These are phyloP conservation scores for Eumeta japonica DNA, from an alignment of 1,140 invertebrate species.

Conservation along the genomic window DNA sequence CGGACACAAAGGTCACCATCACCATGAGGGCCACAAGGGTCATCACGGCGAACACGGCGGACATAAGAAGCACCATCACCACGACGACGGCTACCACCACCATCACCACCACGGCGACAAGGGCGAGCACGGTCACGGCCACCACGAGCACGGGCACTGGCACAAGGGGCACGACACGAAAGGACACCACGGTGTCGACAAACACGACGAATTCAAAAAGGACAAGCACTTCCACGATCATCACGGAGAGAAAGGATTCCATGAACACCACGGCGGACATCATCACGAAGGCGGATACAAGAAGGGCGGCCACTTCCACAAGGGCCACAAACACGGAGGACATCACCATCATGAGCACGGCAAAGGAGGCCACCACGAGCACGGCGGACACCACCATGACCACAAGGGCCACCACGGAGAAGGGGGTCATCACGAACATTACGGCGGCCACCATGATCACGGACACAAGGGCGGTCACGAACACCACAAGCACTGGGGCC, in stretches of 20 bases:
- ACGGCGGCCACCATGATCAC: conserved; percentile 61
- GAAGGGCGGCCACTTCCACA: conserved; percentile 66
- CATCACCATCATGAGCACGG: conserved; percentile 51
- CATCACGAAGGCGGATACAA: conserved; percentile 68
- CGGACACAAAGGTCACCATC: conserved; percentile 68
- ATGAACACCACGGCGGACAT: conserved; percentile 62
- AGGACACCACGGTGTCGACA: conserved; percentile 75
- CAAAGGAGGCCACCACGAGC: conserved; percentile 41
- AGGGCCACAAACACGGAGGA: conserved; percentile 65
- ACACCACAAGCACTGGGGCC: conserved; percentile 56
- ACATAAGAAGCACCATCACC: conserved; percentile 72
- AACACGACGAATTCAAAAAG: conserved; percentile 61
- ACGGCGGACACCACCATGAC: conserved; percentile 60
- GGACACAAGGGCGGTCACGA: conserved; percentile 62
- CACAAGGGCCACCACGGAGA: conserved; percentile 51
- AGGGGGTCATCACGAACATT: conserved; percentile 55
- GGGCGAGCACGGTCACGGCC: conserved; percentile 65
- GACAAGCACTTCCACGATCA: conserved; percentile 71
- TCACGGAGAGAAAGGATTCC: conserved; percentile 69
- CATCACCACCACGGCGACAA: conserved; percentile 71
- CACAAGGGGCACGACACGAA: conserved; percentile 77
- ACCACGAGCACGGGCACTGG: conserved; percentile 62
- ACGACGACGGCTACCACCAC: conserved; percentile 61
- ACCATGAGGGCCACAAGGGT: conserved; percentile 67
- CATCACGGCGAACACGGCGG: conserved; percentile 71